Evolutionary conservation across 2,888 invertebrate species (phyloP), one percentile per base, ranked within the genome.

Genomic region (Rosalia funebris): DNA sequence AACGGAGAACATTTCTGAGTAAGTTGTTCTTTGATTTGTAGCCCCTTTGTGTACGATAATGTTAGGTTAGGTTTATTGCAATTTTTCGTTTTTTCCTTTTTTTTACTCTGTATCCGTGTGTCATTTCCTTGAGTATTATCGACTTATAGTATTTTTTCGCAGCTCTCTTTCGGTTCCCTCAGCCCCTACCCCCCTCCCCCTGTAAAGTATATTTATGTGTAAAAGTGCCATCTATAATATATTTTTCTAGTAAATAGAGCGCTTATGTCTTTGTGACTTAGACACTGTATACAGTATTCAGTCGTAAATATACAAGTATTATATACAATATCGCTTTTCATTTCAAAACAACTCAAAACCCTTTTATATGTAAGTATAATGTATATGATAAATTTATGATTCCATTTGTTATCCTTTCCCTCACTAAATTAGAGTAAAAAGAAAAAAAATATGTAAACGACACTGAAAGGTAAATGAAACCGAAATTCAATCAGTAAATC

Each of bases 191-290:
- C 62, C 57, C 25, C 20, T 15, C 66, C 56, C 62, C 71, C 63
- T 75, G 74, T 75, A 75, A 74, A 75, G 70, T 75, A 75, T 74
- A 73, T 75, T n/a, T 77, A 76, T 78, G 76, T 79, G 79, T 80
- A 81, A 79, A 77, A 82, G 82, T 82, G 82, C 82, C 82, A 82
- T 81, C 81, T 79, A 79, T 76, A 77, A 81, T 81, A 81, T 81
- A 82, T 82, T 81, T 82, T 81, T 82, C 79, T 82, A 82, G 81
- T 74, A 79, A 74, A 80, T 81, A 82, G 81, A 81, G 78, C 78
- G 82, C 82, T 82, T 81, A 81, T 78, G 81, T 81, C 80, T 81
- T 77, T 80, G 81, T 70, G 79, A 81, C 78, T 79, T 81, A 81
- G 81, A 80, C 77, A 79, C 80, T 81, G 79, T 81, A 81, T 81